Evolutionary conservation across 2,113 vertebrate genomes (phyloP).

Genomic region (Catagonus wagneri): DNA sequence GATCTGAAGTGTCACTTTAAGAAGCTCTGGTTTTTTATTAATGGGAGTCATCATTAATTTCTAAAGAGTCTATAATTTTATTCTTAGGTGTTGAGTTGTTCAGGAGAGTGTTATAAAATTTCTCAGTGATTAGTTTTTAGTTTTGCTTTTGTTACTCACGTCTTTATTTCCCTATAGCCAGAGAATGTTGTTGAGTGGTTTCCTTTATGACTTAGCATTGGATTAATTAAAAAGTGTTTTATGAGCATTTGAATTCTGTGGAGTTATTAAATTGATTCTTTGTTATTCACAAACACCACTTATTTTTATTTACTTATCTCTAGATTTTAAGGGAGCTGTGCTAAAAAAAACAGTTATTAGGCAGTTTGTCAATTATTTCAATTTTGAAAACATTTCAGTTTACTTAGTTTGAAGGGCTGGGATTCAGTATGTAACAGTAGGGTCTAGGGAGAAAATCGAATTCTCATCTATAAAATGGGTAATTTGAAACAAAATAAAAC

Average conservation of each 20-base stretch:
- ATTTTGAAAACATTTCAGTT: constrained; percentile 43
- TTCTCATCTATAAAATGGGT: constrained; percentile 49
- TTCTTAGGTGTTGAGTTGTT: constrained; percentile 47
- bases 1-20: neutral
- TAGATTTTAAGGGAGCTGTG: constrained; percentile 15
- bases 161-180: constrained; percentile 8
- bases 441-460: constrained; percentile 18
- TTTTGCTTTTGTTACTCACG: constrained; percentile 50
- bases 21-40: constrained; percentile 54
- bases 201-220: constrained; percentile 34
- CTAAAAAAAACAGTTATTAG: neutral
- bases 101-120: constrained; percentile 33
- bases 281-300: constrained; percentile 35
- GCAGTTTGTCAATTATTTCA: neutral
- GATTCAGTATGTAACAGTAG: constrained; percentile 29
- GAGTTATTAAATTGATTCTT: constrained; percentile 53
- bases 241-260: constrained; percentile 34
- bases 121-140: constrained; percentile 6
- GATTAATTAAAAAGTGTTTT: constrained; percentile 53
- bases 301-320: constrained; percentile 28
- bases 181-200: neutral
- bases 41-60: neutral
- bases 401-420: constrained; percentile 13
- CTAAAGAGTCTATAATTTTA: constrained; percentile 34
- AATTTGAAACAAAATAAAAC: neutral